Evolutionary conservation across 2,888 invertebrate genomes (phyloP).

Genomic region (Choristoneura rosaceana): DNA sequence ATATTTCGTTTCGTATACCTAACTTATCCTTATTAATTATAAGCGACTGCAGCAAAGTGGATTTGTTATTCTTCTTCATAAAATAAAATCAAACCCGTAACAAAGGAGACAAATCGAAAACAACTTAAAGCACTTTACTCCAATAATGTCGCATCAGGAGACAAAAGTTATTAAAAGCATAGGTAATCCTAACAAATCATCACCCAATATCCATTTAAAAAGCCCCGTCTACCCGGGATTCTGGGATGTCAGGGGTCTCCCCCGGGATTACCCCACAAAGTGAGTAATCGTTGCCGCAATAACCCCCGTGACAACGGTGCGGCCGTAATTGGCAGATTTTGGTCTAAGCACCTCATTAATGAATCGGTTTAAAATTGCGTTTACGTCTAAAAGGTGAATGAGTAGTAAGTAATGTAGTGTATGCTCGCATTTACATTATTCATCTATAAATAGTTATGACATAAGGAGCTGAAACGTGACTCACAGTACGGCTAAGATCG

Average conservation of each 20-base stretch:
- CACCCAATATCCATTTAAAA: neutral
- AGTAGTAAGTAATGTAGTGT: too few relatives aligned
- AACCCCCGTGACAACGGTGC: constrained; percentile 29
- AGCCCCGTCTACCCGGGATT: neutral
- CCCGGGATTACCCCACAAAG: constrained; percentile 5
- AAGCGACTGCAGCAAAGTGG: too few relatives aligned
- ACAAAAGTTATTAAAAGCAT: neutral
- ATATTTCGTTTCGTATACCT: too few relatives aligned
- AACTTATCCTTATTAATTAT: too few relatives aligned
- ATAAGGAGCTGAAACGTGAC: too few relatives aligned
- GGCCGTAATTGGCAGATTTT: constrained; percentile 37
- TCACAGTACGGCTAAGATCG: too few relatives aligned
- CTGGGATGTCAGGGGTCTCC: neutral
- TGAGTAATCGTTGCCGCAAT: constrained; percentile 2
- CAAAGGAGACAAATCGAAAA: too few relatives aligned
- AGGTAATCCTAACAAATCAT: neutral
- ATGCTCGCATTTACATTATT: too few relatives aligned
- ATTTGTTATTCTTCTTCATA: too few relatives aligned
- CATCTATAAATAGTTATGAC: too few relatives aligned
- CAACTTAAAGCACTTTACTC: neutral
- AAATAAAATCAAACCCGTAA: too few relatives aligned
- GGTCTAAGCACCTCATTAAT: constrained; percentile 31
- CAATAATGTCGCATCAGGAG: neutral
- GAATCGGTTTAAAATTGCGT: constrained; percentile 14
- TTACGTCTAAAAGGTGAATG: neutral